Percentiles rank a stretch among this genome's conserved stretches.
These are phyloP conservation scores for Rhizoglyphus robini DNA, from an alignment of 1,140 invertebrate genomes.

Conservation along the genomic window DNA sequence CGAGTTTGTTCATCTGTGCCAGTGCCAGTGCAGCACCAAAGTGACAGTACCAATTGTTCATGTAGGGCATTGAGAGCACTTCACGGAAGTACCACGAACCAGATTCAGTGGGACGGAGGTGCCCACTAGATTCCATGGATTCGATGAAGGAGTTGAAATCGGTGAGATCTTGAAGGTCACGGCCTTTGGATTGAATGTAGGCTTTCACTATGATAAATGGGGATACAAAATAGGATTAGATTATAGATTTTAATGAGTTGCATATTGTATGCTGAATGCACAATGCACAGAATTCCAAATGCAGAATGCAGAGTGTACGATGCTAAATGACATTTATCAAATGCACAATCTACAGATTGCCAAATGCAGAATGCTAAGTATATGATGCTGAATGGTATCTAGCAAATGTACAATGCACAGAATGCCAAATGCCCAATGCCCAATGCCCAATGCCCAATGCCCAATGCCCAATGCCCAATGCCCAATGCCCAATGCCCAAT, in stretches of 20 bases:
- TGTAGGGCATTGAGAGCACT: not conserved
- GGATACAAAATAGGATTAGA: not conserved
- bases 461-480: too few species aligned
- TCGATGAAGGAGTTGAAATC: not conserved
- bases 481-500: too few species aligned
- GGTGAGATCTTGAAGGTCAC: not conserved
- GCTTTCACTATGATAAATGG: slow-evolving; percentile 1
- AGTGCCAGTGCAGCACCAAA: not conserved
- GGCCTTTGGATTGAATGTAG: not conserved
- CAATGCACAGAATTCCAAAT: not conserved
- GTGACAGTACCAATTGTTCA: not conserved
- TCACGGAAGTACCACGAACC: not conserved
- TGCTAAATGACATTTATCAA: too few species aligned
- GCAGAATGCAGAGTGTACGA: too few species aligned
- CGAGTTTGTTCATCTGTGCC: not conserved
- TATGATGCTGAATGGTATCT: too few species aligned
- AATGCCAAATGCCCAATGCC: too few species aligned
- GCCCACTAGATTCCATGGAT: not conserved
- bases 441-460: too few species aligned
- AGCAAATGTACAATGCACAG: too few species aligned
- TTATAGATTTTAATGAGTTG: not conserved
- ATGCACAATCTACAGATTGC: too few species aligned
- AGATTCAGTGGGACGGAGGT: not conserved
- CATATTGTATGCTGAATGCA: too few species aligned
- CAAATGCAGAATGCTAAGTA: too few species aligned